Base-by-base conservation (phyloP, 2,888 invertebrate genomes). In the Caenorhabditis panamensis region DNA sequence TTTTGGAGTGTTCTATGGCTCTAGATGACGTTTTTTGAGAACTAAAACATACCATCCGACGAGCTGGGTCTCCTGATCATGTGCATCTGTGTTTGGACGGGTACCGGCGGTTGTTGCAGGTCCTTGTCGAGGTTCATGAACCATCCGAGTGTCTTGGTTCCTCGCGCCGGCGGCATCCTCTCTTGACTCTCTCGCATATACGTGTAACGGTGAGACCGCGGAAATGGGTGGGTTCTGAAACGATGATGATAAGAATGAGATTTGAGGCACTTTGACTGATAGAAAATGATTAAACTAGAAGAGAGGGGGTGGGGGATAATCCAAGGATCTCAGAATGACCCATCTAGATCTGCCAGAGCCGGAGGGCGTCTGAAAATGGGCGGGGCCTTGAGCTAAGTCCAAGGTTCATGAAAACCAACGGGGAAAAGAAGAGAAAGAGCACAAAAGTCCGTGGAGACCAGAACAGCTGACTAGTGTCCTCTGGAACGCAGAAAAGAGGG, bases 71-170 rank as follows among this genome's bases (percentile, higher is more conserved):
- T n/a, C 41, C 62, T n/a, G 5, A 54, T 53, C 67, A 53, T 71
- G 24, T n/a, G 13, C 49, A 28, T 58, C 54, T 24, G 31, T 20
- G n/a, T 20, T 5, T 26, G 26, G 26, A n/a, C 6, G 2, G 26
- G 18, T n/a, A 8, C 5, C 13, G 22, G 18, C 18, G 51, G 63
- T 13, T 66, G 62, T 51, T 51, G 56, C 18, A 31, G 56, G 28
- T 67, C 37, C 37, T 83, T 83, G 44, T 78, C 82, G 62, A 83
- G 56, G 44, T 73, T 75, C 76, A 87, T 77, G 54, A 87, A 87
- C 87, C 87, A 87, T 44, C 81, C 87, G 47, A 87, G 83, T 2
- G 87, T 85, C 64, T 87, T 87, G 36, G 79, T 51, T n/a, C 82
- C 81, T 26, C 84, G 69, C 16, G 82, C 68, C 37, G 78, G 64